A percentile compares a stretch with the other conserved stretches of the same genome.
Evolutionary conservation across 1,140 invertebrate species (phyloP).

Genomic region (Bombus sibiricus): DNA sequence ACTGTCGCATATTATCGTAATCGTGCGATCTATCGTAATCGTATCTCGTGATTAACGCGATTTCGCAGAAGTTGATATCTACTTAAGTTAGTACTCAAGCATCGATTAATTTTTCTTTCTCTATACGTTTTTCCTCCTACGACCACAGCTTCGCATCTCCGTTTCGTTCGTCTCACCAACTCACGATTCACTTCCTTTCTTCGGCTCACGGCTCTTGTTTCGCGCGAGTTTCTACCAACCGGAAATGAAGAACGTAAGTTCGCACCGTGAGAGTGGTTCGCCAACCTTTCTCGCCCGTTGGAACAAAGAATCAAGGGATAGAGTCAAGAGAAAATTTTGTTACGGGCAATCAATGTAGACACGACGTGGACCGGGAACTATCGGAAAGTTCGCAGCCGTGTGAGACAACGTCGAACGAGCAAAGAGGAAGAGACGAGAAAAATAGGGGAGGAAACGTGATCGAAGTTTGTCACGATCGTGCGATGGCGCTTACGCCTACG

Average conservation of each 20-base stretch:
- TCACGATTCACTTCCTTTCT: background rate
- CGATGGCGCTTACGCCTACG: no score
- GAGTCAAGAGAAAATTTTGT: background rate
- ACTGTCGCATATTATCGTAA: no score
- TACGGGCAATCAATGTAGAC: background rate
- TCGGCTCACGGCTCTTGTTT: background rate
- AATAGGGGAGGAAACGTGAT: no score
- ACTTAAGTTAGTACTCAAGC: background rate
- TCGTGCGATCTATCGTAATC: background rate
- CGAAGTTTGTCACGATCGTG: background rate
- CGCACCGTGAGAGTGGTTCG: no score
- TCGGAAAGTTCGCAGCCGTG: background rate
- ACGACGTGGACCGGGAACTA: background rate
- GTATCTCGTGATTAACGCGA: conserved; percentile 10
- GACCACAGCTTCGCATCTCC: no score
- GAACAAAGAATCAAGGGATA: background rate
- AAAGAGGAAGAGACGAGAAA: background rate
- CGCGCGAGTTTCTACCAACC: no score
- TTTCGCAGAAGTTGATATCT: background rate
- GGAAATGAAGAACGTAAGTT: background rate
- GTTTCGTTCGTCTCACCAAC: background rate
- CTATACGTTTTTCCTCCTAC: no score
- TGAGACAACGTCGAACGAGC: no score
- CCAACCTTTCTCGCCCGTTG: background rate
- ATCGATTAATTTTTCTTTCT: background rate